Percentiles rank a stretch among this genome's conserved stretches.
Evolutionary conservation across 2,888 invertebrate species (phyloP).

Genomic region (Dione vanillae): DNA sequence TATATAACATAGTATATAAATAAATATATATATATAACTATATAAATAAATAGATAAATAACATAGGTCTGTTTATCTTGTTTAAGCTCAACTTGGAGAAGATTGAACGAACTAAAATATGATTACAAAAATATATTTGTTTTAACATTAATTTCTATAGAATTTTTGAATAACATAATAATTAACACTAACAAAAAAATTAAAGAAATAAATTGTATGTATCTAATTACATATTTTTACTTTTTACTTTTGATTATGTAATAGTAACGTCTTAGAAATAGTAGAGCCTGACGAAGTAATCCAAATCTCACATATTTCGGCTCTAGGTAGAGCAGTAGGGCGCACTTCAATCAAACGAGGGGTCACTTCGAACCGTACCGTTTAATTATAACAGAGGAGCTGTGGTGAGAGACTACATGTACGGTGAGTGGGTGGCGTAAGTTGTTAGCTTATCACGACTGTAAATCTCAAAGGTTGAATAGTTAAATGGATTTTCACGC

Average conservation of each 20-base stretch:
- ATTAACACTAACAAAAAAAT: too few relatives aligned
- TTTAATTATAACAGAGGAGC: conserved; percentile 40
- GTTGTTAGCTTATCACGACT: background rate
- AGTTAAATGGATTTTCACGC: background rate
- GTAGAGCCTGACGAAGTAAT: background rate
- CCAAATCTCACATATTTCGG: conserved; percentile 10
- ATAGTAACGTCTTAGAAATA: background rate
- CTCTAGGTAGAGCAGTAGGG: conserved; percentile 1
- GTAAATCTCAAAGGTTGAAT: background rate
- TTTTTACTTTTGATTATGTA: background rate
- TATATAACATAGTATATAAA: too few relatives aligned
- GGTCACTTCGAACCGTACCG: conserved; percentile 34
- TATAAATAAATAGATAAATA: too few relatives aligned
- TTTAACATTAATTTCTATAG: too few relatives aligned
- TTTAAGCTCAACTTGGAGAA: too few relatives aligned
- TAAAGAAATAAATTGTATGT: too few relatives aligned
- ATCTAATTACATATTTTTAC: background rate
- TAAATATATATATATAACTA: too few relatives aligned
- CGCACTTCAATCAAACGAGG: conserved; percentile 31
- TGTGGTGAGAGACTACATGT: conserved; percentile 32
- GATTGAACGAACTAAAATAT: too few relatives aligned
- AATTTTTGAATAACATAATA: too few relatives aligned
- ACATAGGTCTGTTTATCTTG: too few relatives aligned
- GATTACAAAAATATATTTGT: too few relatives aligned
- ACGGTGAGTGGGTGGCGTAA: conserved; percentile 22